Base-by-base conservation (phyloP, 1,140 invertebrate species). In the Schlechtendalia chinensis region DNA sequence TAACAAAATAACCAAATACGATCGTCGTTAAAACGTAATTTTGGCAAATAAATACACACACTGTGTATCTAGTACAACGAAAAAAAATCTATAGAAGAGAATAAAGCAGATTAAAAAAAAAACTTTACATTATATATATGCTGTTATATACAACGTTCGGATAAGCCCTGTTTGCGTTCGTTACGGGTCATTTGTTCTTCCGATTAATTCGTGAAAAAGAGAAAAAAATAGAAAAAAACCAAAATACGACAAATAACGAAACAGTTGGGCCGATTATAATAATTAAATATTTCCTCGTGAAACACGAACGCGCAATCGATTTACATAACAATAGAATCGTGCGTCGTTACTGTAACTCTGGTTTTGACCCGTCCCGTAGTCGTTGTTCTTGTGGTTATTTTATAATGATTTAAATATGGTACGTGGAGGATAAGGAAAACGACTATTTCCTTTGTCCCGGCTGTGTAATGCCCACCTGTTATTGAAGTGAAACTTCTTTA, bases 271-370 rank as follows among this genome's bases (percentile, higher is more conserved):
- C 16, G 16, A 27, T 61, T 63, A 10, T 19, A 32, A n/a, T 63
- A 32, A 27, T 27, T 27, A 58, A 16, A 61, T 32, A 63, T 63
- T 63, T 63, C 61, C 27, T 6, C 10, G 17, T 10, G 3, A 29
- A 63, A 32, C 27, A 63, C 17, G 16, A 29, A 19, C 27, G 27
- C 29, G 27, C 24, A 17, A 19, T 19, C 61, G 10, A 63, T 27
- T 63, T 63, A 32, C 29, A 47, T 45, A 22, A 67, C 65, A 16
- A n/a, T n/a, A 47, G n/a, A 29, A 65, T 19, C n/a, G n/a, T 11
- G 11, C 12, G 39, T 22, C n/a, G 65, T 67, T 47, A 47, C 65
- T n/a, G 65, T 47, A 67, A 67, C 65, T 67, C 19, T 67, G 65
- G 32, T 67, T 67, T 39, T 67, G 65, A 67, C 65, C 65, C 45